A percentile compares a stretch with the other conserved stretches of the same genome.
These are phyloP conservation scores for Sebastolobus altivelis DNA, from an alignment of 2,797 vertebrate genomes.

Conservation along the genomic window DNA sequence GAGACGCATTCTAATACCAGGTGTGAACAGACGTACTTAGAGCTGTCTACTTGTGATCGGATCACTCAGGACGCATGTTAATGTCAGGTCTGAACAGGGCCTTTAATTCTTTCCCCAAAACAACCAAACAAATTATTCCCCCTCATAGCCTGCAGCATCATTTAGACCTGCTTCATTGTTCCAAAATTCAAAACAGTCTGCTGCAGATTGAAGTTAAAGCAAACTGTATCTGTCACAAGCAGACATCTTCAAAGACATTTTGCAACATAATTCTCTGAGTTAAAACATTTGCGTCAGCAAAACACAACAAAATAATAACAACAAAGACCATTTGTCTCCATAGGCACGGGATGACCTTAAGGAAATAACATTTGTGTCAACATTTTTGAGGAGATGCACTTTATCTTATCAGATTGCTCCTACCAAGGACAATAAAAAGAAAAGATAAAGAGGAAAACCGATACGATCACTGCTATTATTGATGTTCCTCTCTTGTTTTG, in stretches of 20 bases:
- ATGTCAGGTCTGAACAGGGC: too few relatives aligned
- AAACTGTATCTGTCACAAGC: not conserved
- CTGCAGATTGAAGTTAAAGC: slow-evolving; percentile 6
- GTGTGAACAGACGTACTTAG: too few relatives aligned
- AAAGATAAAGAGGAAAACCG: slow-evolving; percentile 52
- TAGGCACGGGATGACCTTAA: slow-evolving; percentile 52
- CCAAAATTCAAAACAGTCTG: slow-evolving; percentile 40
- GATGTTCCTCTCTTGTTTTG: slow-evolving; percentile 53
- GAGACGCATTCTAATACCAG: too few relatives aligned
- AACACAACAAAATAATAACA: slow-evolving; percentile 23
- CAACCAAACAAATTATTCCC: slow-evolving; percentile 33
- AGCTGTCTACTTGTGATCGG: too few relatives aligned
- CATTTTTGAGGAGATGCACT: slow-evolving; percentile 61
- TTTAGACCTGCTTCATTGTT: slow-evolving; percentile 31
- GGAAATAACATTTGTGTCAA: slow-evolving; percentile 71
- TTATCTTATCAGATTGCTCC: slow-evolving; percentile 70
- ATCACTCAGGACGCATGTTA: too few relatives aligned
- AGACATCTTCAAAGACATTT: slow-evolving; percentile 13
- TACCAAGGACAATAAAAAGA: slow-evolving; percentile 56
- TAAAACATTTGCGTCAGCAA: slow-evolving; percentile 37
- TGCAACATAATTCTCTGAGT: slow-evolving; percentile 4
- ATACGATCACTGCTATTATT: slow-evolving; percentile 58
- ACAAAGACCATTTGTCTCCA: slow-evolving; percentile 44
- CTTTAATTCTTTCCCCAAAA: slow-evolving; percentile 39
- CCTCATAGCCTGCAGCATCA: slow-evolving; percentile 13